phyloP scores from a whole-genome alignment of 2,113 vertebrate species.

The Oenanthe oenanthe region DNA sequence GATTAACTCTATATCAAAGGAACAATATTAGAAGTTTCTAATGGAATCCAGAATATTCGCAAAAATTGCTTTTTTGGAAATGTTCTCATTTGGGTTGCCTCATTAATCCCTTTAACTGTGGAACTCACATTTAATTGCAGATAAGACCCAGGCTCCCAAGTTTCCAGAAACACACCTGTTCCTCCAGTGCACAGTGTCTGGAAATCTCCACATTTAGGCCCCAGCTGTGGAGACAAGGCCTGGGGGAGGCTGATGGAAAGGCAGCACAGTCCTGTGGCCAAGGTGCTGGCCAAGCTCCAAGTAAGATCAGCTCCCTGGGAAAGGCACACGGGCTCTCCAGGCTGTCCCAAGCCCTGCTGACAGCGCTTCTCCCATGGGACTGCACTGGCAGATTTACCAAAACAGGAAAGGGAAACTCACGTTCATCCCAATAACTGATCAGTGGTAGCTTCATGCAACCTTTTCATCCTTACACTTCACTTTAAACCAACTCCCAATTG shows the following conservation, averaged over 20 bases:
- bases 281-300: neutral
- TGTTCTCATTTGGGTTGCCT: neutral
- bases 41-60: neutral
- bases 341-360: neutral
- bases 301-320: neutral
- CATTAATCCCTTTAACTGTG: slow-evolving; percentile 11
- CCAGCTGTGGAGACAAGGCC: neutral
- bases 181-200: neutral
- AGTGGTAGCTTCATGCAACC: neutral
- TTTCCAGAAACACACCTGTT: neutral
- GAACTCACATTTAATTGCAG: neutral
- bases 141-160: neutral
- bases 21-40: neutral
- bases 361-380: fast-evolving
- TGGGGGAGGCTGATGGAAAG: neutral
- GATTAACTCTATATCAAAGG: slow-evolving; percentile 8
- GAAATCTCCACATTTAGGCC: neutral
- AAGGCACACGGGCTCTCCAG: fast-evolving
- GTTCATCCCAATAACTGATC: fast-evolving
- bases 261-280: fast-evolving
- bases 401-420: neutral
- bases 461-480: neutral
- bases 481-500: neutral
- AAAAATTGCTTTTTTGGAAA: neutral
- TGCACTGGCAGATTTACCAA: neutral